phyloP scores from a whole-genome alignment of 2,113 vertebrate species.

The Zootoca vivipara region DNA sequence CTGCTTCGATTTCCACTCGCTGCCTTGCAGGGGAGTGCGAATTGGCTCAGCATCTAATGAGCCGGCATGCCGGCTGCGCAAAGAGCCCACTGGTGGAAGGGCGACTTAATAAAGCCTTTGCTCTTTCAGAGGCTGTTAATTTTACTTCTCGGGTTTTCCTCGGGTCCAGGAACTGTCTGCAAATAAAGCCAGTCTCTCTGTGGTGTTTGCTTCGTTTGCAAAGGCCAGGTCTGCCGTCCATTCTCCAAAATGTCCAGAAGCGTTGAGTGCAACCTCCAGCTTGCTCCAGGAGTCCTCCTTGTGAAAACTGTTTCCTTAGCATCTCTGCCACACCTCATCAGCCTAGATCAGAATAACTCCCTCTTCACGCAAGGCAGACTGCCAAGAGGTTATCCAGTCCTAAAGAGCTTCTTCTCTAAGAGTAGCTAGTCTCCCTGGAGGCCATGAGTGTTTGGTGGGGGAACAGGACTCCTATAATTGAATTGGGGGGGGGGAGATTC shows the following conservation, averaged over 20 bases:
- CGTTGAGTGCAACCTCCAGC: not conserved
- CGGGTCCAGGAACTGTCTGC: constrained; percentile 46
- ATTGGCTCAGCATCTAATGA: constrained; percentile 53
- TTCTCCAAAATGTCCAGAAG: not conserved
- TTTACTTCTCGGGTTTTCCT: constrained; percentile 57
- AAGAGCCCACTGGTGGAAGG: constrained; percentile 41
- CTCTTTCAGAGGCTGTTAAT: constrained; percentile 58
- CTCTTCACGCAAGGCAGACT: accelerated
- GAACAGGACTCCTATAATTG: no score
- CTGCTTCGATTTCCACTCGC: constrained; percentile 27
- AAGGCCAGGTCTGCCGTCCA: not conserved
- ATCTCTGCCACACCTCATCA: not conserved
- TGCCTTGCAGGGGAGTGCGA: constrained; percentile 46
- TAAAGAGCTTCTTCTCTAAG: not conserved
- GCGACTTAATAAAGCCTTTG: constrained; percentile 46
- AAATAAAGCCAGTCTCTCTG: constrained; percentile 39
- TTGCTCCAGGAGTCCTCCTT: no score
- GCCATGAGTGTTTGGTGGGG: no score
- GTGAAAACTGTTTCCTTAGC: no score
- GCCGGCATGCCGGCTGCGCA: constrained; percentile 48
- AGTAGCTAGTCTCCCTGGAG: not conserved
- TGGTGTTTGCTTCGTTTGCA: constrained; percentile 7
- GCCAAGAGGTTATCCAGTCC: not conserved
- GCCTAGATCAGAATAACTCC: accelerated
- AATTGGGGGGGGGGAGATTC: no score